phyloP scores from a whole-genome alignment of 1,140 invertebrate species.

The Helicoverpa armigera region DNA sequence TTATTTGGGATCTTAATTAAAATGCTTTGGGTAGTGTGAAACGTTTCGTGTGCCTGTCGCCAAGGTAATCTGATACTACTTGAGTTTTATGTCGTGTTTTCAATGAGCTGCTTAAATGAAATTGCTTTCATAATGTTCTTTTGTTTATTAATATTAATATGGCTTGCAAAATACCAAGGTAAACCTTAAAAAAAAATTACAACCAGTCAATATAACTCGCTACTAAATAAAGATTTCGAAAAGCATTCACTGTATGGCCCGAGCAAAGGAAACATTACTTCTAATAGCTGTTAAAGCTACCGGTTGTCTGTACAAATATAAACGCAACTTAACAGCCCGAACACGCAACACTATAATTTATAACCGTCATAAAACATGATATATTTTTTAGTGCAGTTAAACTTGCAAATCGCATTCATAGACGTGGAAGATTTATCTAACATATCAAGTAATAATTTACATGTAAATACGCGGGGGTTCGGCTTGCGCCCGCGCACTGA shows the following conservation, averaged over 20 bases:
- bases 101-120: too few relatives aligned
- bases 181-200: too few relatives aligned
- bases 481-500: conserved; percentile 10
- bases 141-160: background rate
- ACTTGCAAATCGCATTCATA: conserved; percentile 40
- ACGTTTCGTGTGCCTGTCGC: too few relatives aligned
- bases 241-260: too few relatives aligned
- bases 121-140: too few relatives aligned
- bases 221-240: too few relatives aligned
- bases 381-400: conserved; percentile 34
- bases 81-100: too few relatives aligned
- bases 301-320: background rate
- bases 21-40: conserved; percentile 9
- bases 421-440: conserved; percentile 34
- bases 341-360: conserved; percentile 26
- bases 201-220: too few relatives aligned
- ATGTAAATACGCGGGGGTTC: conserved; percentile 11
- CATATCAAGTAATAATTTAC: conserved; percentile 28
- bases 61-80: too few relatives aligned
- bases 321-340: background rate
- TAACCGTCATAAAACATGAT: conserved; percentile 10
- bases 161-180: background rate
- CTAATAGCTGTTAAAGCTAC: background rate
- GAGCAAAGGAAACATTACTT: background rate
- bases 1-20: conserved; percentile 15